These are phyloP conservation scores for Lycaena phlaeas DNA, from an alignment of 2,888 invertebrate species.

Conservation along the genomic window DNA sequence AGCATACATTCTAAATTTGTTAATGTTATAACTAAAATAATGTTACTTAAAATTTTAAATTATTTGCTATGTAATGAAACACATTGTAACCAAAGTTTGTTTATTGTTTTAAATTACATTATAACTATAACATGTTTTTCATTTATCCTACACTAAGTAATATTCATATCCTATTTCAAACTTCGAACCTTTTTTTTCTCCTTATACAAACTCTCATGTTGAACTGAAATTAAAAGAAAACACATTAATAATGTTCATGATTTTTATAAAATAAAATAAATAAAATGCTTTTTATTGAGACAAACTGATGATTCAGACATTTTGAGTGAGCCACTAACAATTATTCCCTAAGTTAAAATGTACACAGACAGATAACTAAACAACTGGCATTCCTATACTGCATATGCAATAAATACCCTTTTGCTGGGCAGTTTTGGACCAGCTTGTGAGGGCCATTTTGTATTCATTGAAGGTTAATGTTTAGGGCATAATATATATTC, in stretches of 20 bases:
- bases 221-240: conserved; percentile 75
- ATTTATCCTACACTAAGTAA: conserved; percentile 28
- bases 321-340: no score
- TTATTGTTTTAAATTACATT: conserved; percentile 60
- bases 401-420: no score
- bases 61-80: conserved; percentile 34
- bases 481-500: no score
- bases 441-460: no score
- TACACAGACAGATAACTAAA: no score
- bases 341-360: no score
- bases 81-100: conserved; percentile 56
- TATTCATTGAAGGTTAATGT: no score
- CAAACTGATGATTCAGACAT: no score
- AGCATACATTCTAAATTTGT: conserved; percentile 68
- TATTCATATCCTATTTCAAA: conserved; percentile 40
- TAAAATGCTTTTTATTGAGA: no score
- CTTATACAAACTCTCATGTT: conserved; percentile 57
- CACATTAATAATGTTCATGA: conserved; percentile 5
- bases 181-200: conserved; percentile 86
- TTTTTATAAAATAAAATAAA: no score
- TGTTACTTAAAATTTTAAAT: conserved; percentile 29
- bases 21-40: conserved; percentile 32
- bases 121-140: conserved; percentile 27
- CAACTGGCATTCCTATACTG: no score
- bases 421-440: no score